phyloP scores from a whole-genome alignment of 2,797 vertebrate genomes.

The Benthosema pterotum region DNA sequence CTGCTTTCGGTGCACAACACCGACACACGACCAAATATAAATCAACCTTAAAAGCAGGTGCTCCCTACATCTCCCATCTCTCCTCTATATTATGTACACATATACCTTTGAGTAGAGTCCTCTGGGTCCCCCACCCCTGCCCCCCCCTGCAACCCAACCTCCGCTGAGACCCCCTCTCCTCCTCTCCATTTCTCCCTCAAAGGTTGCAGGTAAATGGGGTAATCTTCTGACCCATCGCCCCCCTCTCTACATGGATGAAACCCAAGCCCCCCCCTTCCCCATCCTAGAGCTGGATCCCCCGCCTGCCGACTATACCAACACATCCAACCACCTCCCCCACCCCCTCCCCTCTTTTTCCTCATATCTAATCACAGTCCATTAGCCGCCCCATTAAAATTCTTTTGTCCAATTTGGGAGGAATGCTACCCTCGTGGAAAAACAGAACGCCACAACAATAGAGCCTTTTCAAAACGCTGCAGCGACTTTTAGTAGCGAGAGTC shows the following conservation, averaged over 20 bases:
- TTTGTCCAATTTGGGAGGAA: conserved; percentile 85
- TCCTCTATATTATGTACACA: conserved; percentile 50
- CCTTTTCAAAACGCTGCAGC: conserved; percentile 74
- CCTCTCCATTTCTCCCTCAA: conserved; percentile 65
- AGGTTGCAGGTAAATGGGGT: conserved; percentile 75
- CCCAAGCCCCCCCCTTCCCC: conserved; percentile 28
- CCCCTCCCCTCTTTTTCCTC: conserved; percentile 50
- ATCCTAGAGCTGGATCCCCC: conserved; percentile 45
- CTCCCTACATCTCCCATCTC: conserved; percentile 44
- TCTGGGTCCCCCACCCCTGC: conserved; percentile 42
- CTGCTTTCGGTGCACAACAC: too few relatives aligned
- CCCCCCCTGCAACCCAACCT: conserved; percentile 46
- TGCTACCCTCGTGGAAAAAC: conserved; percentile 78
- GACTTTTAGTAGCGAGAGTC: conserved; percentile 78
- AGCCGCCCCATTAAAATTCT: conserved; percentile 84
- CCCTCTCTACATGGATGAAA: conserved; percentile 23
- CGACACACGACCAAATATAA: too few relatives aligned
- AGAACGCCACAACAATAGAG: conserved; percentile 74
- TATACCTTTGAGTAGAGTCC: conserved; percentile 69
- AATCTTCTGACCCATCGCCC: conserved; percentile 71
- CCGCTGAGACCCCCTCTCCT: conserved; percentile 30
- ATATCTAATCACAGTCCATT: conserved; percentile 83
- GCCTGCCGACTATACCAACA: conserved; percentile 51
- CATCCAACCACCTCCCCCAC: conserved; percentile 25
- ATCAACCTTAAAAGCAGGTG: conserved; percentile 60